These are phyloP conservation scores for Hypotaenidia philippensis DNA, from an alignment of 2,797 vertebrate genomes.

Conservation along the genomic window DNA sequence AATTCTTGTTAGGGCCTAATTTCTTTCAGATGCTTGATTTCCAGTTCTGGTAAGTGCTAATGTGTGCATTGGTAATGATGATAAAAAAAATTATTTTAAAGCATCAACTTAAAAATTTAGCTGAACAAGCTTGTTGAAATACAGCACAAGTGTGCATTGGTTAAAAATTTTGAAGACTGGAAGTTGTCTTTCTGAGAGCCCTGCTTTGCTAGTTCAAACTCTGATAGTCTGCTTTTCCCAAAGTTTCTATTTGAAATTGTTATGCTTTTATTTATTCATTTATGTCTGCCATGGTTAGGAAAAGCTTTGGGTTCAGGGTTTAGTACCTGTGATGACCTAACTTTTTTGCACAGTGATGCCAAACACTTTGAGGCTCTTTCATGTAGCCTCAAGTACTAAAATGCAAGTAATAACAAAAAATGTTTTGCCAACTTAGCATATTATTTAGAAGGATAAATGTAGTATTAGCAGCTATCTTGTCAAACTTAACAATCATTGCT, in stretches of 20 bases:
- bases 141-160: not conserved
- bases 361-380: not conserved
- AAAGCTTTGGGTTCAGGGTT: constrained; percentile 7
- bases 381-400: not conserved
- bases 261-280: not conserved
- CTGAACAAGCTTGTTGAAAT: constrained; percentile 1
- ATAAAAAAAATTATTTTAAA: not conserved
- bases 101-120: not conserved
- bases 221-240: constrained; percentile 11
- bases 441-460: not conserved
- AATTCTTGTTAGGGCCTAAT: not conserved
- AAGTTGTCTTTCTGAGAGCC: constrained; percentile 19
- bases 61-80: not conserved
- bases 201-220: constrained; percentile 13
- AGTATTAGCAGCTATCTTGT: not conserved
- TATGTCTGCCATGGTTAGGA: not conserved
- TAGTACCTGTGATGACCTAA: not conserved
- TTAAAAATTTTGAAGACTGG: constrained; percentile 38
- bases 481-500: not conserved
- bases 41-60: not conserved
- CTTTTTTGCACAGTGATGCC: not conserved
- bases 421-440: not conserved
- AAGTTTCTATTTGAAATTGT: not conserved
- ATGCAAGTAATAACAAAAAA: not conserved
- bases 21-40: constrained; percentile 20